Evolutionary conservation across 1,140 invertebrate species (phyloP), one percentile per base, ranked within the genome.

Genomic region (Drosophila mayri): DNA sequence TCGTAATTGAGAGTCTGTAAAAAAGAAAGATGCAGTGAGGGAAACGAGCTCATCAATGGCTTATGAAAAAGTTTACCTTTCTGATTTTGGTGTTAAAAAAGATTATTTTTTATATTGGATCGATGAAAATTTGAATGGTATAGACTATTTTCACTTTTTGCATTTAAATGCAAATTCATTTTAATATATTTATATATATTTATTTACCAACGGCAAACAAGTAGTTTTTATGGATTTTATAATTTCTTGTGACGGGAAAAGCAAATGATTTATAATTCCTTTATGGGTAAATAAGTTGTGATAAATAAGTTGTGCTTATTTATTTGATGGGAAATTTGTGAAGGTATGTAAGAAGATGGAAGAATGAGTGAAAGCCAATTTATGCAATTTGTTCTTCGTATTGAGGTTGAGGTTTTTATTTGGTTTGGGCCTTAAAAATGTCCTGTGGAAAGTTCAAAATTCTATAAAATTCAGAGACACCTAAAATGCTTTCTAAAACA

Each of bases 161-260:
- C 30, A 62, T 47, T 49, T 41, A 40, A 64, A 66, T 67, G 41
- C 16, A 67, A 63, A 63, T 47, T 46, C 18, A 20, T 46, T 47
- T 66, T 20, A 16, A 30, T 35, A 30, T 37, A 20, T 62, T 61
- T 28, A n/a, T n/a, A n/a, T n/a, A n/a, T n/a, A n/a, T n/a, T n/a
- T n/a, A 22, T 30, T 57, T 14, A 14, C 32, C 50, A 54, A 14
- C 14, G 12, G 7, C 50, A 54, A 32, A 16, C 18, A 20, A 10
- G 7, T n/a, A 10, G 10, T n/a, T 18, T 38, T 49, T 35, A 49
- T 20, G 1, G 4, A 37, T 6, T 54, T 16, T 22, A 11, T 22
- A 38, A 37, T 54, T 38, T 5, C 14, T 22, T 16, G 4, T 11
- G 14, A 22, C 38, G 20, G 12, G 2, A 54, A 38, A 54, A 35